phyloP scores from a whole-genome alignment of 1,140 invertebrate species.

The Drosophila sturtevanti region DNA sequence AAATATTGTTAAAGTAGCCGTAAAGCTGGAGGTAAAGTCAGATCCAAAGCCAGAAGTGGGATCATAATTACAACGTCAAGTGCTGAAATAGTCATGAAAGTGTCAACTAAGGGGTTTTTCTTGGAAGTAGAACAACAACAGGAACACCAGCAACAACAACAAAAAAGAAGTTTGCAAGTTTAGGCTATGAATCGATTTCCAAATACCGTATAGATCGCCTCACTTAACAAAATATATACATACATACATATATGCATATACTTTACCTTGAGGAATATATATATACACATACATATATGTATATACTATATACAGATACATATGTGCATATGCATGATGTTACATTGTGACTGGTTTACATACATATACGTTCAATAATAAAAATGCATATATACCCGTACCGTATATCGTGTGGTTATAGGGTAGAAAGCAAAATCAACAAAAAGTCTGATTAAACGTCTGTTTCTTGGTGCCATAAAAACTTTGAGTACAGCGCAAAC shows the following conservation, averaged over 20 bases:
- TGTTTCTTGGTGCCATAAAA: slow-evolving; percentile 4
- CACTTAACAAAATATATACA: too few species aligned
- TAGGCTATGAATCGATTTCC: neutral
- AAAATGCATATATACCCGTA: neutral
- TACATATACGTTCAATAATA: neutral
- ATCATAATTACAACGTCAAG: slow-evolving; percentile 51
- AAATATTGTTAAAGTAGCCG: slow-evolving; percentile 22
- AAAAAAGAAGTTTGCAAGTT: neutral
- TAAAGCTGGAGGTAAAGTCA: slow-evolving; percentile 29
- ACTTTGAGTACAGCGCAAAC: neutral
- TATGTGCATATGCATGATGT: too few species aligned
- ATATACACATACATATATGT: too few species aligned
- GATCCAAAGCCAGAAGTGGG: slow-evolving; percentile 26
- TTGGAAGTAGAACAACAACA: slow-evolving; percentile 30
- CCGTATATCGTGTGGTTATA: neutral
- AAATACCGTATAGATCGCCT: neutral
- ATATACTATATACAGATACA: too few species aligned
- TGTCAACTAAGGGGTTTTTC: slow-evolving; percentile 61
- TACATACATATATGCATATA: too few species aligned
- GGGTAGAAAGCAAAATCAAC: neutral
- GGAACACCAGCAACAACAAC: slow-evolving; percentile 7
- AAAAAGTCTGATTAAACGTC: neutral
- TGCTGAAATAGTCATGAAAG: slow-evolving; percentile 39
- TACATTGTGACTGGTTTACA: neutral
- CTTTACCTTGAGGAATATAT: too few species aligned